Base-by-base conservation (phyloP, 2,888 invertebrate genomes). In the Athalia rosae region DNA sequence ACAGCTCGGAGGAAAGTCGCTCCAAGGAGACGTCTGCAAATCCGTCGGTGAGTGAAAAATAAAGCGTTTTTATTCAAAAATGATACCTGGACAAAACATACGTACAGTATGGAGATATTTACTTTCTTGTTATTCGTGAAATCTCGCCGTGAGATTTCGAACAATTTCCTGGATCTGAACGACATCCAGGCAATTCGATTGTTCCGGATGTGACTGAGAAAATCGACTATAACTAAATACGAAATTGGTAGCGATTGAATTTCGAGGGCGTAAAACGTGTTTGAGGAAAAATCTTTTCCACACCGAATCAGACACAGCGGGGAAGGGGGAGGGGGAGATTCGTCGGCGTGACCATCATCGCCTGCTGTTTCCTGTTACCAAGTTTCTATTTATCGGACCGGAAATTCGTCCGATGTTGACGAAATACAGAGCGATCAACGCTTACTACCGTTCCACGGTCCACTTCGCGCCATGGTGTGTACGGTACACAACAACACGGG, bases 1-100 rank as follows among this genome's bases (percentile, higher is more conserved):
- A 84, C 95, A 96, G 90, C 92, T 96, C 77, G 93, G 93, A 69
- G 93, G 93, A 5, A 91, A 92, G 83, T 90, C 91, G 63, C 92
- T 95, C 81, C 92, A 92, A 74, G 92, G 93, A 28, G 87, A 91
- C 67, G 91, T 92, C 77, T 96, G 96, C 89, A 92, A 93, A 80
- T 91, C 91, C 48, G 92, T 95, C 78, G 95, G 95, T 95, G 91
- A 94, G 94, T 92, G 81, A 48, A 45, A 45, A 74, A 5, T n/a
- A n/a, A n/a, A n/a, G n/a, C n/a, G n/a, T n/a, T n/a, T n/a, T n/a
- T n/a, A n/a, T n/a, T n/a, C n/a, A n/a, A n/a, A n/a, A n/a, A n/a
- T n/a, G n/a, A n/a, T n/a, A n/a, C n/a, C n/a, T n/a, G n/a, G n/a
- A n/a, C n/a, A n/a, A n/a, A n/a, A n/a, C n/a, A n/a, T n/a, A n/a